Conservation (phyloP, 2,113 vertebrate species). For the Psephotus haematonotus region DNA sequence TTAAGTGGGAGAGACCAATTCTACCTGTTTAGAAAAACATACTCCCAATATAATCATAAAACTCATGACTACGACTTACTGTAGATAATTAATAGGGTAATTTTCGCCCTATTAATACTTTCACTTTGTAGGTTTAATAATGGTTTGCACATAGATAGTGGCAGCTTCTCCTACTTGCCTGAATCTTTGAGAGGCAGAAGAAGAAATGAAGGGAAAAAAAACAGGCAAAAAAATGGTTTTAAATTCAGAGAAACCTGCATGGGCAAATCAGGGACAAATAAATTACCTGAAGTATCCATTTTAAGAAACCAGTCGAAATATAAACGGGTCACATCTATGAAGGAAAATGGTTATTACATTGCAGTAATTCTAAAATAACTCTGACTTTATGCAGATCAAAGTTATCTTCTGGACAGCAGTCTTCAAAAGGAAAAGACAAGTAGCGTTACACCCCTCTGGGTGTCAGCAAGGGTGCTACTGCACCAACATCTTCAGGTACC, state of each 20-base stretch:
- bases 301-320: neutral
- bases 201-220: neutral
- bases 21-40: neutral
- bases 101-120: neutral
- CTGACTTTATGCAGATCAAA: neutral
- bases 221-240: neutral
- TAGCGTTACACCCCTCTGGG: fast-evolving
- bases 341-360: neutral
- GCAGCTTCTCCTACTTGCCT: neutral
- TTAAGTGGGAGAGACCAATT: neutral
- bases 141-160: neutral
- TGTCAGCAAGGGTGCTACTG: neutral
- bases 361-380: neutral
- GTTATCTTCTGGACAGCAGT: neutral
- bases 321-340: neutral
- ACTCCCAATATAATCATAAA: neutral
- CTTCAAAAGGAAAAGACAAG: neutral
- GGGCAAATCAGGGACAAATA: neutral
- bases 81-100: neutral
- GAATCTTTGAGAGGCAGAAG: neutral
- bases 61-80: neutral
- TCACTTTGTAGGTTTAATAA: neutral
- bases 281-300: neutral
- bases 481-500: neutral
- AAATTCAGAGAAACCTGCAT: neutral